Evolutionary conservation across 1,140 invertebrate species (phyloP).

Genomic region (Sitobion miscanthi): DNA sequence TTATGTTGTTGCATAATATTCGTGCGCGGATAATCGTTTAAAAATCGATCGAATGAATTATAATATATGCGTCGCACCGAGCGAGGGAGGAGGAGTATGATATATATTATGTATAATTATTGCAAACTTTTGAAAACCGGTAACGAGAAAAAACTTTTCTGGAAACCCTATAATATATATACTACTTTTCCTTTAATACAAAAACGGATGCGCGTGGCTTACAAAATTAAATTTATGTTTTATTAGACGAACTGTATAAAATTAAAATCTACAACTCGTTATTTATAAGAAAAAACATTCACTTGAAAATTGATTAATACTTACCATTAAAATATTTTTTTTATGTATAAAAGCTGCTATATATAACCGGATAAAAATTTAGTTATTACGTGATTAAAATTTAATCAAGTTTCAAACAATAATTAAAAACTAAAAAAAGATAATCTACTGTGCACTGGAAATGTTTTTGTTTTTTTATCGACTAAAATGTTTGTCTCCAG

Average conservation of each 20-base stretch:
- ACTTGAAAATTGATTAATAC: not conserved
- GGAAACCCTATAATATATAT: not conserved
- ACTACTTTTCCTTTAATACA: not conserved
- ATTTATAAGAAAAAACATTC: not conserved
- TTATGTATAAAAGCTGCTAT: not conserved
- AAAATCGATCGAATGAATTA: not conserved
- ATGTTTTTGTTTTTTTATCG: not conserved
- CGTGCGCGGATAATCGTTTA: not conserved
- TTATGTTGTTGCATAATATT: constrained; percentile 6
- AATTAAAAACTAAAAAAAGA: constrained; percentile 16
- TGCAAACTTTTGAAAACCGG: not conserved
- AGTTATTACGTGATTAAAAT: constrained; percentile 15
- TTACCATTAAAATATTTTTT: not conserved
- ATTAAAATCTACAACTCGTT: not conserved
- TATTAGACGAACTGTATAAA: constrained; percentile 14
- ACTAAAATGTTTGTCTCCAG: not conserved
- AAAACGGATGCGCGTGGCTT: not conserved
- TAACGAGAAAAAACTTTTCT: not conserved
- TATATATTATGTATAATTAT: constrained; percentile 2
- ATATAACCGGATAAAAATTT: not conserved
- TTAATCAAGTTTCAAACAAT: not conserved
- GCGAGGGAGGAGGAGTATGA: not conserved
- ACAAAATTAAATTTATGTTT: constrained; percentile 22
- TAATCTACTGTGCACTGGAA: not conserved
- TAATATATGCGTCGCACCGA: not conserved